Evolutionary conservation across 2,797 vertebrate species (phyloP).

Genomic region (Babyrousa celebensis): DNA sequence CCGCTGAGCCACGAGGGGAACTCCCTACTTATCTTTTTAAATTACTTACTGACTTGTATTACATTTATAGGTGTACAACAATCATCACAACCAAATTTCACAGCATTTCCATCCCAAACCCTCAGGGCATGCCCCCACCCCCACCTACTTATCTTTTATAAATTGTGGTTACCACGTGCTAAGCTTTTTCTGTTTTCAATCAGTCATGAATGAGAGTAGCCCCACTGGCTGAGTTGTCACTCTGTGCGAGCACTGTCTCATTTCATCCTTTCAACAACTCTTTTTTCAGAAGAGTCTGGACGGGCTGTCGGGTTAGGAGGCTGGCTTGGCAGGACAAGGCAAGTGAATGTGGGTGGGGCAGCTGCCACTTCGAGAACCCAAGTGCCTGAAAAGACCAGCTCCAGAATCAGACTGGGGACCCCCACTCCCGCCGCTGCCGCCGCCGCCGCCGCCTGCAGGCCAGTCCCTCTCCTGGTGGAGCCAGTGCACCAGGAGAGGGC

Average conservation of each 20-base stretch:
- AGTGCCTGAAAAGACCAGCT: not conserved
- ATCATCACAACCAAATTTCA: no score
- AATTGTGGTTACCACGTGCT: not conserved
- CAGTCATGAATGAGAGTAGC: not conserved
- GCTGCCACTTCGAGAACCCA: not conserved
- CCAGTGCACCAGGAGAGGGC: not conserved
- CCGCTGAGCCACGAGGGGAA: no score
- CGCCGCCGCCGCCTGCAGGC: no score
- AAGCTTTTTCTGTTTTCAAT: constrained; percentile 21
- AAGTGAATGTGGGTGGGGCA: no score
- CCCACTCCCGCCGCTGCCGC: no score
- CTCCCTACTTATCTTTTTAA: not conserved
- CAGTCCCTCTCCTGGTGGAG: not conserved
- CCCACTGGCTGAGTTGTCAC: not conserved
- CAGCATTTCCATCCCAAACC: no score
- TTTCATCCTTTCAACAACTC: not conserved
- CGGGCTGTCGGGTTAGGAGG: not conserved
- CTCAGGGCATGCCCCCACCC: no score
- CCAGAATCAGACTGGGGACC: not conserved
- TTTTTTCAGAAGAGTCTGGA: not conserved
- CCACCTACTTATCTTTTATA: not conserved
- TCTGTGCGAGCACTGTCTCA: not conserved
- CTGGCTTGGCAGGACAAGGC: not conserved
- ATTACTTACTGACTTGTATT: not conserved
- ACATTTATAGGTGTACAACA: no score